Conservation (phyloP, 1,140 invertebrate species). For the Caenorhabditis tropicalis region DNA sequence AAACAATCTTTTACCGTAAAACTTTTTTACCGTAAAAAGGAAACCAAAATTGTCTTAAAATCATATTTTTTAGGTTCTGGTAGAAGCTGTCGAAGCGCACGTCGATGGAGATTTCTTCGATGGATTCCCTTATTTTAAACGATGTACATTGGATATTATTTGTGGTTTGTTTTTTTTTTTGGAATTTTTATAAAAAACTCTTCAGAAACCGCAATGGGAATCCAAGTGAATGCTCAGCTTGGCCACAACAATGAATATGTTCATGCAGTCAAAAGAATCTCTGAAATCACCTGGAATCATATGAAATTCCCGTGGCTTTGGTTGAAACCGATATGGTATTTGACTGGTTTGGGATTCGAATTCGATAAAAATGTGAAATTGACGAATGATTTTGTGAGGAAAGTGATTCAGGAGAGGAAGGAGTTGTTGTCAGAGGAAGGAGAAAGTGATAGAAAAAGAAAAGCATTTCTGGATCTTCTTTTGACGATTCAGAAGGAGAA, state of each 20-base stretch:
- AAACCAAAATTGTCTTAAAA: no score
- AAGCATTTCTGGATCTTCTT: slow-evolving; percentile 90
- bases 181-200: not conserved
- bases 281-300: slow-evolving; percentile 60
- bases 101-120: slow-evolving; percentile 77
- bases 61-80: slow-evolving; percentile 74
- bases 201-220: slow-evolving; percentile 82
- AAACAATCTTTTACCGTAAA: no score
- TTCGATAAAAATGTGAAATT: slow-evolving; percentile 74
- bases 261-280: slow-evolving; percentile 78
- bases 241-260: slow-evolving; percentile 80
- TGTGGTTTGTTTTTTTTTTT: slow-evolving; percentile 74
- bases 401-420: slow-evolving; percentile 80
- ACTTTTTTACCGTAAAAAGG: no score
- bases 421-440: slow-evolving; percentile 26
- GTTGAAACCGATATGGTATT: slow-evolving; percentile 82
- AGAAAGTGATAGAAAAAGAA: slow-evolving; percentile 78
- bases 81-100: slow-evolving; percentile 77
- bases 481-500: slow-evolving; percentile 81
- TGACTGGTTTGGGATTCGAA: slow-evolving; percentile 80
- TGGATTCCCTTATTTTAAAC: slow-evolving; percentile 80
- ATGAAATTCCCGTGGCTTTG: slow-evolving; percentile 82
- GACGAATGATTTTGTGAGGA: slow-evolving; percentile 29
- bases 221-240: slow-evolving; percentile 78
- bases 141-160: slow-evolving; percentile 86